Evolutionary conservation across 53 echinoderm and acorn worm genomes (phyloP), one percentile per base, ranked within the genome.

Genomic region (Henricia sp.): DNA sequence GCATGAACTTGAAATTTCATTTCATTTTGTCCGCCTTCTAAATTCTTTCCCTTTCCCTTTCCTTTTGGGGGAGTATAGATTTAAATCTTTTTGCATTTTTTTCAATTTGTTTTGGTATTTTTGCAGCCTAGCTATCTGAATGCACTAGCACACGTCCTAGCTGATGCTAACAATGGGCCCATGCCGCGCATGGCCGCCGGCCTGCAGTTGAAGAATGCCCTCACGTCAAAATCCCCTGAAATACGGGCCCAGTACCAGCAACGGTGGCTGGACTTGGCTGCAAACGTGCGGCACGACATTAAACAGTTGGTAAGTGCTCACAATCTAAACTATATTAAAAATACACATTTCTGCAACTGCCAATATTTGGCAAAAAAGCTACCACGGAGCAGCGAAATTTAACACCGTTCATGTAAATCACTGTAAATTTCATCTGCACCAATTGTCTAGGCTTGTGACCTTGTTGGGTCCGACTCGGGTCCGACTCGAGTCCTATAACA

Each of bases 121-220:
- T 2, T 80, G 23, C 88, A 95, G 95, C 89, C 93, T 1, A 8
- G 30, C 27, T 96, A 94, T 60, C 86, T 93, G n/a, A 33, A 65
- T n/a, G 82, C 70, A 6, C 88, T 96, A 9, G 86, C 93, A 6
- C 59, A 74, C 20, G 85, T 88, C 52, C 80, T 96, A n/a, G 91
- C 90, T 9, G 70, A 89, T 27, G 59, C 88, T 6, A 23, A 37
- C 16, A 80, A 94, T 51, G 86, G 65, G 8, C 85, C 90, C 12
- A 89, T 96, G 25, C 90, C 90, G 37, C 93, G 96, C 33, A 89
- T 96, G 50, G 96, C 96, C 11, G 89, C 96, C 19, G 92, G 96
- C 50, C 88, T 96, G 9, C 96, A 96, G 83, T 85, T 96, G 50
- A 96, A 96, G 64, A 96, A 96, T 50, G 85, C 91, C 29, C 94